Percentiles rank a stretch among this genome's conserved stretches.
Evolutionary conservation across 1,140 invertebrate species (phyloP).

Genomic region (Notospermus geniculatus): DNA sequence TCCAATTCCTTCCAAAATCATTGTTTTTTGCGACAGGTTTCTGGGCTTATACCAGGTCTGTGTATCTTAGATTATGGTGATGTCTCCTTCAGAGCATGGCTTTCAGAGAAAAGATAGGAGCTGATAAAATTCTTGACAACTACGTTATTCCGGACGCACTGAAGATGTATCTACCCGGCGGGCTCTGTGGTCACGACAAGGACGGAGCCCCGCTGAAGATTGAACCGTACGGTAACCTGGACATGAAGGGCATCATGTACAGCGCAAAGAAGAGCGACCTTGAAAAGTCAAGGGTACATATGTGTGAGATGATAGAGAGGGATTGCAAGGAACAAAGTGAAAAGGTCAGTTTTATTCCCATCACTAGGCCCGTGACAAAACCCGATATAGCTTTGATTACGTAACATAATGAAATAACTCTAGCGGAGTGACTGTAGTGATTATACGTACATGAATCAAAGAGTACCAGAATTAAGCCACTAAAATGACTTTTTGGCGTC

Average conservation of each 20-base stretch:
- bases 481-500: too few species aligned
- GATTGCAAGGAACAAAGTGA: conserved; percentile 35
- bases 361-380: too few species aligned
- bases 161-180: conserved; percentile 72
- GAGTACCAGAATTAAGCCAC: too few species aligned
- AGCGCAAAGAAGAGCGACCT: conserved; percentile 68
- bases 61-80: neutral
- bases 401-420: too few species aligned
- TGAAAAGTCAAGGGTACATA: conserved; percentile 44
- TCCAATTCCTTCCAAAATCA: too few species aligned
- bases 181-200: conserved; percentile 75
- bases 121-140: conserved; percentile 64
- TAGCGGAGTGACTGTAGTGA: too few species aligned
- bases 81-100: neutral
- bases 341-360: conserved; percentile 27
- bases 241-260: conserved; percentile 71
- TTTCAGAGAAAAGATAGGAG: conserved; percentile 70
- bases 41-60: too few species aligned
- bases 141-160: conserved; percentile 73
- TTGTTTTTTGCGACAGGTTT: too few species aligned
- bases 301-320: conserved; percentile 36
- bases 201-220: conserved; percentile 70
- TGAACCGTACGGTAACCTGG: conserved; percentile 51
- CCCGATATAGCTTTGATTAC: too few species aligned
- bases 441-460: too few species aligned